Evolutionary conservation across 2,113 vertebrate genomes (phyloP).

Genomic region (Sorex fumeus): DNA sequence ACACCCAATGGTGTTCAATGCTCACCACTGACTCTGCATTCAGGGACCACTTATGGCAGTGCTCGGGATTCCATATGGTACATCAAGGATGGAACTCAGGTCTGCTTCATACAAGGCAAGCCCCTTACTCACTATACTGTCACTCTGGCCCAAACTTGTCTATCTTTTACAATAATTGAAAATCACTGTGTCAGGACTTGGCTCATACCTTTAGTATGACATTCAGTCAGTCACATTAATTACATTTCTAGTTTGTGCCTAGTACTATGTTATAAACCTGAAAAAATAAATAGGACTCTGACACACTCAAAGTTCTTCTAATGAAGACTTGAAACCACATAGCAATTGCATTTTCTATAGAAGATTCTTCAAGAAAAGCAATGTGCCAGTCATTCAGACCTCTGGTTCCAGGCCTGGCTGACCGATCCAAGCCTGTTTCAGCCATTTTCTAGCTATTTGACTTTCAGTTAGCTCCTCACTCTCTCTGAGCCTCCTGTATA

Average conservation of each 20-base stretch:
- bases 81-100: too few relatives aligned
- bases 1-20: too few relatives aligned
- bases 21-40: too few relatives aligned
- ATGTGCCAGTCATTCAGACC: neutral
- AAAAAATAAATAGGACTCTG: neutral
- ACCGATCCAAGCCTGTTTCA: neutral
- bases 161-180: neutral
- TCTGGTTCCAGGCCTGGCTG: accelerated
- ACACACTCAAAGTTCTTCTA: neutral
- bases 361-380: neutral
- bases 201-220: too few relatives aligned
- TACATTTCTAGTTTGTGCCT: neutral
- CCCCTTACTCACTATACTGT: too few relatives aligned
- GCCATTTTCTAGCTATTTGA: neutral
- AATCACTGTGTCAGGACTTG: neutral
- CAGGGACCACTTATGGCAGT: too few relatives aligned
- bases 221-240: neutral
- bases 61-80: too few relatives aligned
- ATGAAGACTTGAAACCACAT: neutral
- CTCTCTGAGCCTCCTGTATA: neutral
- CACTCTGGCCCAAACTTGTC: neutral
- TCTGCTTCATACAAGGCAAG: too few relatives aligned
- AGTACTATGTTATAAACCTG: neutral
- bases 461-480: neutral
- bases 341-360: accelerated